Conservation (phyloP, 2,888 invertebrate species). For the Geotrupes spiniger region DNA sequence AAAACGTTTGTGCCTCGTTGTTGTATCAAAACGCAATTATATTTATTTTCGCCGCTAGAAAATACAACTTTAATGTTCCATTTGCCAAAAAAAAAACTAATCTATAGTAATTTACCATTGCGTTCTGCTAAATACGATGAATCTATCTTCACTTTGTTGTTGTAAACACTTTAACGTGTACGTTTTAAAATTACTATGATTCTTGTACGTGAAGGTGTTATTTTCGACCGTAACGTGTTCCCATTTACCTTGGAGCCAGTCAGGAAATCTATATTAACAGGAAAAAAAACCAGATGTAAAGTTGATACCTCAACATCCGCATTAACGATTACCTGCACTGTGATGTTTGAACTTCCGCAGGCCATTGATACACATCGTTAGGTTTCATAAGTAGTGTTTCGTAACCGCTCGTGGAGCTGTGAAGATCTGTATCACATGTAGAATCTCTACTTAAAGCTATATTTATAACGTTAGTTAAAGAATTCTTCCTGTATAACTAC, state of each 20-base stretch:
- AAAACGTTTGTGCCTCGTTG: slow-evolving; percentile 59
- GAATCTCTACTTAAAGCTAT: slow-evolving; percentile 64
- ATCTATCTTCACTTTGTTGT: slow-evolving; percentile 48
- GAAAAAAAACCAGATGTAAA: slow-evolving; percentile 4
- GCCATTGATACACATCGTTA: slow-evolving; percentile 40
- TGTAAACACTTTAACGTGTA: slow-evolving; percentile 53
- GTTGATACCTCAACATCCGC: slow-evolving; percentile 16
- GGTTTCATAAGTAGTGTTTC: slow-evolving; percentile 56
- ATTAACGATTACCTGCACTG: slow-evolving; percentile 41
- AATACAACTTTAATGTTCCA: slow-evolving; percentile 3
- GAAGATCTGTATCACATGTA: slow-evolving; percentile 57
- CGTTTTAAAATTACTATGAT: slow-evolving; percentile 54
- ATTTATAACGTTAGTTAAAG: slow-evolving; percentile 53
- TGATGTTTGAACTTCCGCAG: slow-evolving; percentile 41
- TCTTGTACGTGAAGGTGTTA: slow-evolving; percentile 52
- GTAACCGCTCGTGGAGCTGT: slow-evolving; percentile 56
- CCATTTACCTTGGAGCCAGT: slow-evolving; percentile 64
- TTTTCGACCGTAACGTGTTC: slow-evolving; percentile 55
- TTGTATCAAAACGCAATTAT: slow-evolving; percentile 59
- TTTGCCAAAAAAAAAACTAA: slow-evolving; percentile 5
- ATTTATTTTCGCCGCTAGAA: slow-evolving; percentile 58
- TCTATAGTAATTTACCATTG: slow-evolving; percentile 58
- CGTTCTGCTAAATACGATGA: slow-evolving; percentile 53
- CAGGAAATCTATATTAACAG: slow-evolving; percentile 53
- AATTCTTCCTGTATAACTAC: slow-evolving; percentile 53